These are phyloP conservation scores for Ailurus styani DNA, from an alignment of 2,113 vertebrate species.

Conservation along the genomic window DNA sequence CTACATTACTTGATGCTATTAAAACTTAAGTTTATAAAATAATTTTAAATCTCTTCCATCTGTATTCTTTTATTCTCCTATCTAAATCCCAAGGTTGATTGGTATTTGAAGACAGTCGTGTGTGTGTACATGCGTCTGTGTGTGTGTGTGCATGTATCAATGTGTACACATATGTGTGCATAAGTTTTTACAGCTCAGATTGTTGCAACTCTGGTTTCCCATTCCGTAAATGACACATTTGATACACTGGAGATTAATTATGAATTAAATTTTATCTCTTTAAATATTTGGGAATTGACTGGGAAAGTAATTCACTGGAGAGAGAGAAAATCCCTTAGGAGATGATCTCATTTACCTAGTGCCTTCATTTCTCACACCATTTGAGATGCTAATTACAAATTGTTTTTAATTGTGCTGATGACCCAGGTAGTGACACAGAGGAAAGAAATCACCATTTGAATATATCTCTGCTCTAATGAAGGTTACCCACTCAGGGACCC, in stretches of 20 bases:
- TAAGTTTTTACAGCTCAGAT: background rate
- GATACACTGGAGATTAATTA: background rate
- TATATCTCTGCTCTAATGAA: slow-evolving; percentile 47
- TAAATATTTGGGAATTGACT: slow-evolving; percentile 24
- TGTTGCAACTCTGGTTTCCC: background rate
- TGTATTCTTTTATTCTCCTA: background rate
- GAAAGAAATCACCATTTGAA: slow-evolving; percentile 45
- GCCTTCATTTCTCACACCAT: slow-evolving; percentile 67
- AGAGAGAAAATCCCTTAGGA: background rate
- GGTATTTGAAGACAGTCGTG: background rate
- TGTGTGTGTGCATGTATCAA: background rate
- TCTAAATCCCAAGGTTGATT: background rate
- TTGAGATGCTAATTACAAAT: slow-evolving; percentile 70
- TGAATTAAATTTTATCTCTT: background rate
- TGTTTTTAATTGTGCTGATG: slow-evolving; percentile 38
- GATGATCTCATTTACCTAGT: slow-evolving; percentile 43
- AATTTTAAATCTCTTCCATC: background rate
- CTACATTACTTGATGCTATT: slow-evolving; percentile 32
- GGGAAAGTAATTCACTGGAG: background rate
- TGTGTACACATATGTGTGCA: background rate
- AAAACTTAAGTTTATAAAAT: slow-evolving; percentile 31
- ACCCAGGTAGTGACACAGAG: slow-evolving; percentile 47
- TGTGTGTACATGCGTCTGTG: background rate
- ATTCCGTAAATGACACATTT: background rate
- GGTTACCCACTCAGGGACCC: background rate